These are phyloP conservation scores for Parelbella ahira DNA, from an alignment of 2,888 invertebrate genomes.

Conservation along the genomic window DNA sequence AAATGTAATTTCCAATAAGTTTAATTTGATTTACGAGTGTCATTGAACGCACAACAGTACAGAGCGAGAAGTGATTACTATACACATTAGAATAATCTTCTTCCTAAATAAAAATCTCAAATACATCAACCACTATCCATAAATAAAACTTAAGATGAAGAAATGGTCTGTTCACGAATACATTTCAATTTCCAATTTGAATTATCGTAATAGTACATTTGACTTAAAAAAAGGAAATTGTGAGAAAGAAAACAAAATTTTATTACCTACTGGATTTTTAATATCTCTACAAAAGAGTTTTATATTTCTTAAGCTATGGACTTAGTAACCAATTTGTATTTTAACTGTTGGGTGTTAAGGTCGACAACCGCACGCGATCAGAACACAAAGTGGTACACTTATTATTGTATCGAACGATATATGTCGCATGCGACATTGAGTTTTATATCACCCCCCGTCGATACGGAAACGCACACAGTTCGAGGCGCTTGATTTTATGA, in stretches of 20 bases:
- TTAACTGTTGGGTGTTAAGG: slow-evolving; percentile 3
- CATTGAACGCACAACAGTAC: too few species aligned
- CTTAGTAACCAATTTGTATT: too few species aligned
- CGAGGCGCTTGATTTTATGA: slow-evolving; percentile 31
- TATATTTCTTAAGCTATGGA: too few species aligned
- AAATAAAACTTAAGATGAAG: slow-evolving; percentile 14
- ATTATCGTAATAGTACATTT: slow-evolving; percentile 26
- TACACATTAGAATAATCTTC: too few species aligned
- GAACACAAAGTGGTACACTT: slow-evolving; percentile 10
- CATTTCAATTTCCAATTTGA: slow-evolving; percentile 32
- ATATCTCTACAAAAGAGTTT: slow-evolving; percentile 1
- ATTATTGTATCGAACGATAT: slow-evolving; percentile 19
- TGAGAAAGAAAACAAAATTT: slow-evolving; percentile 1
- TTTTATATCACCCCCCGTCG: slow-evolving; percentile 33
- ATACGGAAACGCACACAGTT: slow-evolving; percentile 25
- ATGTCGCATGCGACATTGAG: slow-evolving; percentile 22
- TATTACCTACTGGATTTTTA: slow-evolving; percentile 7
- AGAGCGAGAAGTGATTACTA: too few species aligned
- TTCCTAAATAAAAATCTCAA: too few species aligned
- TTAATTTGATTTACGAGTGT: too few species aligned
- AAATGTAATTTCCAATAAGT: too few species aligned
- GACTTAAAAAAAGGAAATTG: slow-evolving; percentile 16
- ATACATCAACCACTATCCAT: too few species aligned
- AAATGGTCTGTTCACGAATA: slow-evolving; percentile 26
- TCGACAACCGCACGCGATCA: neutral